Base-by-base conservation (phyloP, 2,113 vertebrate genomes). In the Cochlearius cochlearius region DNA sequence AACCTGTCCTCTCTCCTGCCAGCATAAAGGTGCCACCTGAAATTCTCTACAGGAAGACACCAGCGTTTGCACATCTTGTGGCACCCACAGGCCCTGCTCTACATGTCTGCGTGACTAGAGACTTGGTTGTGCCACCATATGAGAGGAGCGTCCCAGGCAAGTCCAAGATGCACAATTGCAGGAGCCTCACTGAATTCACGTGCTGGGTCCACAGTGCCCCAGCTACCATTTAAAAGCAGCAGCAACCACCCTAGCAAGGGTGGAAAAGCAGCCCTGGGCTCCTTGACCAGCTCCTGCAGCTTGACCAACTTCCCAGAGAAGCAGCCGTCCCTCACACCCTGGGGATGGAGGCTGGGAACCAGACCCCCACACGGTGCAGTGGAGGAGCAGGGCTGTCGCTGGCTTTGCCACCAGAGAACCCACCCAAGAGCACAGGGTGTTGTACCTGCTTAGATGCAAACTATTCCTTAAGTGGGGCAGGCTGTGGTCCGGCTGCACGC, bases 401-500 rank as follows among this genome's bases (percentile, higher is more conserved):
- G 1, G 1, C 74, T 85, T 39, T 55, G 34, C 75, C 45, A 60
- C 38, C 38, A 38, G 8, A 50, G 45, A 83, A n/a, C 50, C 76
- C 17, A 36, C 23, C 32, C 68, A 32, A 53, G 20, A 79, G 47
- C 32, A 32, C 23, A 50, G 36, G 38, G 21, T 8, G 52, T 22
- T 59, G 21, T 30, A 36, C 15, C 32, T 49, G 50, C 39, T 68
- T 45, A n/a, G 52, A 15, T 53, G 10, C 22, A 59, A 78, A 41
- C 10, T 47, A 5, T 15, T 43, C 53, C 76, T 56, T 23, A 38
- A 15, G 60, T 7, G 12, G 58, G 11, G 4, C 2, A 2, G 19
- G 3, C 18, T n/a, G 38, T 21, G 14, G 19, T 36, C 66, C 4
- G 6, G 15, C 50, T 12, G 2, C 14, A 27, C 0, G 0, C 26